Evolutionary conservation across 2,888 invertebrate genomes (phyloP), one percentile per base, ranked within the genome.

Genomic region (Chalcosyrphus nemorum): DNA sequence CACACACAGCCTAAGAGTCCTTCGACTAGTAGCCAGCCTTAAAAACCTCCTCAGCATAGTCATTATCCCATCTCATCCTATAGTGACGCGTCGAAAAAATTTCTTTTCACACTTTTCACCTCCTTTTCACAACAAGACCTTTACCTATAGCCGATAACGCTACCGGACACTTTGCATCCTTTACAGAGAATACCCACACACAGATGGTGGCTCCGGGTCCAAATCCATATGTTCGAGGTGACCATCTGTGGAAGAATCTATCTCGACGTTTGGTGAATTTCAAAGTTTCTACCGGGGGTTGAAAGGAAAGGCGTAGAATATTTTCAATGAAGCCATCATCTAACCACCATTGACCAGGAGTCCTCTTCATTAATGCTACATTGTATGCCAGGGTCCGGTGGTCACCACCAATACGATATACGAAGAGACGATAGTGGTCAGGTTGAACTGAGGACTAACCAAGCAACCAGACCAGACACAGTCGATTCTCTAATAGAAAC

Each of bases 341-440:
- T 57, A 47, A 82, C 77, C 76, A 76, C 65, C 70, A 71, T 65
- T 63, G 70, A 57, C 76, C 81, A 65, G 65, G 80, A 81, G 81
- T 81, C 72, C 72, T 77, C 82, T 82, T 82, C 82, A 82, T 82
- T 82, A 82, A 82, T 47, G 82, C 47, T 77, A 63, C 82, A 82
- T 82, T 82, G 82, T 82, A 65, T 76, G 76, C 29, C 76, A n/a
- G 70, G 59, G 57, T 81, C 65, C 70, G 71, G 81, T 71, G 65
- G 76, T 78, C 47, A 74, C 74, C 68, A 81, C 47, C 56, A 74
- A 45, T 45, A 24, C 19, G 32, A 54, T 32, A 11, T 11, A 35
- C 2, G 9, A 11, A 32, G 38, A 13, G 41, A 47, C 52, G 59
- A 72, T 68, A 63, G 72, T 82, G 77, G 82, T 82, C 45, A 70